Evolutionary conservation across 2,888 invertebrate genomes (phyloP).

Genomic region (Thera obeliscata): DNA sequence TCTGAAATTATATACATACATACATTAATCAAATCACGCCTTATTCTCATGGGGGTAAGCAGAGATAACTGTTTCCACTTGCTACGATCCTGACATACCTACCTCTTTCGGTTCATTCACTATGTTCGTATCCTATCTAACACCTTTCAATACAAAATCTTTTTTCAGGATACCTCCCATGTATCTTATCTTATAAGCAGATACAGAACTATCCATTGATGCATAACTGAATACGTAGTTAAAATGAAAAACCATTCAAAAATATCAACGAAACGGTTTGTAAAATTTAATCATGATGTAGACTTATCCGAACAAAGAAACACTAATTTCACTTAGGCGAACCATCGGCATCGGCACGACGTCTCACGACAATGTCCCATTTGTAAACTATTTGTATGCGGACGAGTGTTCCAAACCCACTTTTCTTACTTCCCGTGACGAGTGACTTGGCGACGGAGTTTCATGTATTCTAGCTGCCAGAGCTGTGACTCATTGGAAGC

Average conservation of each 20-base stretch:
- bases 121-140: no score
- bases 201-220: no score
- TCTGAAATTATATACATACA: no score
- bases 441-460: slow-evolving; percentile 50
- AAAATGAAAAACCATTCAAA: neutral
- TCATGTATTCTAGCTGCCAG: slow-evolving; percentile 42
- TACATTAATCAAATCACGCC: no score
- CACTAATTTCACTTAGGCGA: slow-evolving; percentile 44
- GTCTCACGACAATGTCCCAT: slow-evolving; percentile 71
- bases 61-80: no score
- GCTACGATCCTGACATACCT: no score
- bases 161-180: no score
- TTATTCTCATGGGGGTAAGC: no score
- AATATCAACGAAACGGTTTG: slow-evolving; percentile 1
- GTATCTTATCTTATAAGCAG: no score
- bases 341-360: slow-evolving; percentile 42
- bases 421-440: slow-evolving; percentile 81
- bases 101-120: no score
- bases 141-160: no score
- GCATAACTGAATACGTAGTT: no score
- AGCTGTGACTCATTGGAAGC: slow-evolving; percentile 12
- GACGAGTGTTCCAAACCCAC: slow-evolving; percentile 70
- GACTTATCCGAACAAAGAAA: slow-evolving; percentile 24
- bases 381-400: slow-evolving; percentile 86
- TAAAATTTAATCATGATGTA: slow-evolving; percentile 19